Conservation (phyloP, 2,797 vertebrate species). For the Micropoecilia bifurca region DNA sequence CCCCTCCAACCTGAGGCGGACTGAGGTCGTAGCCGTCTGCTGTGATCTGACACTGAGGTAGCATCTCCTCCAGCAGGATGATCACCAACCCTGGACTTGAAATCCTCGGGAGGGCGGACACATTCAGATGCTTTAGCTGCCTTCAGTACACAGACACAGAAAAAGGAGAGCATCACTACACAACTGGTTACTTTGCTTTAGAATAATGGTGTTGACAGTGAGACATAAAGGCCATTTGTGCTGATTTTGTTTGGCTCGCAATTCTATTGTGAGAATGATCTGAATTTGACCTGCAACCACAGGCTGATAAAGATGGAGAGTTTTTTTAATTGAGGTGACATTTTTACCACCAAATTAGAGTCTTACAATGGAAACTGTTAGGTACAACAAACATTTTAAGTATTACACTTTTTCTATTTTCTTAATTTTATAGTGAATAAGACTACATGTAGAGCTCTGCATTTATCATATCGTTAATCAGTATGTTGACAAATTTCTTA, state of each 20-base stretch:
- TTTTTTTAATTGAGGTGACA: background rate
- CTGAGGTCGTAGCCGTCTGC: conserved; percentile 71
- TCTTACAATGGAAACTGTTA: background rate
- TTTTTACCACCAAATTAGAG: background rate
- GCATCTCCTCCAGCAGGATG: conserved; percentile 90
- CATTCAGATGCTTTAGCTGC: conserved; percentile 80
- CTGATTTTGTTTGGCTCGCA: background rate
- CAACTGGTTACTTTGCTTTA: background rate
- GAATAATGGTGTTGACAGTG: background rate
- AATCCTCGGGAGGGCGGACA: conserved; percentile 82
- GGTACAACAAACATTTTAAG: background rate
- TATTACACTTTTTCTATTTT: background rate
- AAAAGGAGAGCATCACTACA: background rate
- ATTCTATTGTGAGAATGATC: background rate
- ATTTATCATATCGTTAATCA: too few relatives aligned
- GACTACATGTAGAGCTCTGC: background rate
- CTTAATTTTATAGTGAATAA: background rate
- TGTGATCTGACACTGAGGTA: conserved; percentile 83
- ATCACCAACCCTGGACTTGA: conserved; percentile 76
- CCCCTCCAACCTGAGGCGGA: conserved; percentile 24
- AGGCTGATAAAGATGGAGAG: background rate
- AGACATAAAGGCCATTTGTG: background rate
- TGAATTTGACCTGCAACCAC: background rate
- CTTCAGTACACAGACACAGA: conserved; percentile 64
- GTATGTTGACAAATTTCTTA: too few relatives aligned